phyloP scores from a whole-genome alignment of 2,113 vertebrate genomes.

The Saguinus imperator region DNA sequence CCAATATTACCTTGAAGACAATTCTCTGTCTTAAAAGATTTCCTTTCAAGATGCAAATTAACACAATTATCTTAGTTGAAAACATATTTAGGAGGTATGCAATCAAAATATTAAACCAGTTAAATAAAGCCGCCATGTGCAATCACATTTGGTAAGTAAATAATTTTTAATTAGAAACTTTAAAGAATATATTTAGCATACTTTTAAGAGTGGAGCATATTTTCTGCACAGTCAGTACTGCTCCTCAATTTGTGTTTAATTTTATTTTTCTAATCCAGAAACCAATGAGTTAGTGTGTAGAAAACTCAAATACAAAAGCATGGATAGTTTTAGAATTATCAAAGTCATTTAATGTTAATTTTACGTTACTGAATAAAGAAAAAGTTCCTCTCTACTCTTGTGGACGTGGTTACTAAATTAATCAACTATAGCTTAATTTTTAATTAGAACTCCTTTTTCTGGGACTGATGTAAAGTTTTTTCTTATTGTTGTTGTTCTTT shows the following conservation, averaged over 20 bases:
- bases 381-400: neutral
- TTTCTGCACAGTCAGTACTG: neutral
- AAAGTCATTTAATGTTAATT: slow-evolving; percentile 40
- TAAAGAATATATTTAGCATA: slow-evolving; percentile 55
- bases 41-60: slow-evolving; percentile 83
- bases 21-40: slow-evolving; percentile 74
- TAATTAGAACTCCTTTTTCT: slow-evolving; percentile 34
- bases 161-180: slow-evolving; percentile 79
- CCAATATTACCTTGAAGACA: slow-evolving; percentile 69
- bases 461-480: neutral
- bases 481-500: neutral
- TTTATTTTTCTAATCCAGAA: slow-evolving; percentile 39
- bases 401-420: neutral
- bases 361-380: neutral
- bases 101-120: slow-evolving; percentile 85
- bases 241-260: neutral
- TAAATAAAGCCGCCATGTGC: slow-evolving; percentile 75
- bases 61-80: slow-evolving; percentile 82
- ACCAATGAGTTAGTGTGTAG: neutral
- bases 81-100: slow-evolving; percentile 82
- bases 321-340: neutral
- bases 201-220: slow-evolving; percentile 52
- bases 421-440: slow-evolving; percentile 31
- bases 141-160: slow-evolving; percentile 79
- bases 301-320: neutral